A percentile compares a stretch with the other conserved stretches of the same genome.
Conservation (phyloP, 2,888 invertebrate genomes). For the Limnephilus rhombicus region DNA sequence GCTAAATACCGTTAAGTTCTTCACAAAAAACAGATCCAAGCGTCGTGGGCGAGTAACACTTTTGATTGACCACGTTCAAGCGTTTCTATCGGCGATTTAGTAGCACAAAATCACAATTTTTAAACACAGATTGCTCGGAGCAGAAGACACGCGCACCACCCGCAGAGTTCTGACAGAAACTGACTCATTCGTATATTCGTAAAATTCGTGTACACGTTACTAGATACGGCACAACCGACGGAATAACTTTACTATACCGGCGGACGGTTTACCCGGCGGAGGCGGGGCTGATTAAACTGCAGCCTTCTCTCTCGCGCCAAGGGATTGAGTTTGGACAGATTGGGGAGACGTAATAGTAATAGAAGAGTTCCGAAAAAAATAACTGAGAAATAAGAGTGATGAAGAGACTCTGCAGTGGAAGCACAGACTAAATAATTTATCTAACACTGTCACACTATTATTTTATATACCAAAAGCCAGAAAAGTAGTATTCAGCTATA, state of each 20-base stretch:
- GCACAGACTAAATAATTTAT: background rate
- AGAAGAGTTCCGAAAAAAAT: background rate
- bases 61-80: constrained; percentile 33
- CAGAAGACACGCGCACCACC: background rate
- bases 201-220: constrained; percentile 15
- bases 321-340: background rate
- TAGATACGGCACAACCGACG: background rate
- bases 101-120: constrained; percentile 36
- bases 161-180: constrained; percentile 1
- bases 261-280: background rate
- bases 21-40: constrained; percentile 28
- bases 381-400: background rate
- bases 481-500: background rate
- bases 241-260: background rate
- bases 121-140: background rate
- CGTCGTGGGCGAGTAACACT: constrained; percentile 30
- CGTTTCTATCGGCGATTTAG: constrained; percentile 42
- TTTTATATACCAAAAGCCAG: background rate
- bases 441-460: background rate
- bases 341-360: background rate
- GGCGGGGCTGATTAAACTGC: background rate
- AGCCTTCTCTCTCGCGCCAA: background rate
- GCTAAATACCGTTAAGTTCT: constrained; percentile 41
- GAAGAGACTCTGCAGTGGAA: no score
- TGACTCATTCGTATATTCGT: constrained; percentile 34